phyloP scores from a whole-genome alignment of 2,888 invertebrate species.

The Cephus runcator region DNA sequence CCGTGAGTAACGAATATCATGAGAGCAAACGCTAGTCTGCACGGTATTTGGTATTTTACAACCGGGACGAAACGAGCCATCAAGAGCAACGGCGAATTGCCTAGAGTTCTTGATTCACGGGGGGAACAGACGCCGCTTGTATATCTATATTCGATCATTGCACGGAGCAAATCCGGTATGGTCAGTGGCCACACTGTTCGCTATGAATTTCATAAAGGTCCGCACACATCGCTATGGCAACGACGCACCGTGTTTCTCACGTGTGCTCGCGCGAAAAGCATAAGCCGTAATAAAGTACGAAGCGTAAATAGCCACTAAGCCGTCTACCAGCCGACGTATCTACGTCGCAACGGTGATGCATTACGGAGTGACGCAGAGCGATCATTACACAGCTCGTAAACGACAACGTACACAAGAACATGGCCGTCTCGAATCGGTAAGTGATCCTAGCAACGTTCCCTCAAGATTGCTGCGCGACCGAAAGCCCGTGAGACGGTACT shows the following conservation, averaged over 20 bases:
- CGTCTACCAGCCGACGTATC: neutral
- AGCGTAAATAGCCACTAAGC: neutral
- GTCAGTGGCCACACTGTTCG: neutral
- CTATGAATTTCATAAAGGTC: neutral
- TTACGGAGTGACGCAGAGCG: neutral
- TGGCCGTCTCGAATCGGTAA: constrained; percentile 6
- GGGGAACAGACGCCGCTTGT: neutral
- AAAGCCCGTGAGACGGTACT: constrained; percentile 8
- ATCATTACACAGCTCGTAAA: constrained; percentile 15
- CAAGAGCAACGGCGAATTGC: neutral
- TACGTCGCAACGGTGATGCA: neutral
- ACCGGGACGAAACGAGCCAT: neutral
- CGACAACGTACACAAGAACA: constrained; percentile 9
- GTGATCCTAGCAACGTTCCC: constrained; percentile 3
- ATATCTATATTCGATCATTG: neutral
- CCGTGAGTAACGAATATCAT: neutral
- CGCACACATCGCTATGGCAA: neutral
- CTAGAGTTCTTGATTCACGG: neutral
- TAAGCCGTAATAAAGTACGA: neutral
- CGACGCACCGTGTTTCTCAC: neutral
- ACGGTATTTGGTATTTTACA: neutral
- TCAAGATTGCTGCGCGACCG: neutral
- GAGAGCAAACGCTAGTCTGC: neutral
- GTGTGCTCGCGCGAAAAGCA: neutral
- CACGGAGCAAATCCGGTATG: neutral